These are phyloP conservation scores for Oreochromis aureus DNA, from an alignment of 2,113 vertebrate species.

Conservation along the genomic window DNA sequence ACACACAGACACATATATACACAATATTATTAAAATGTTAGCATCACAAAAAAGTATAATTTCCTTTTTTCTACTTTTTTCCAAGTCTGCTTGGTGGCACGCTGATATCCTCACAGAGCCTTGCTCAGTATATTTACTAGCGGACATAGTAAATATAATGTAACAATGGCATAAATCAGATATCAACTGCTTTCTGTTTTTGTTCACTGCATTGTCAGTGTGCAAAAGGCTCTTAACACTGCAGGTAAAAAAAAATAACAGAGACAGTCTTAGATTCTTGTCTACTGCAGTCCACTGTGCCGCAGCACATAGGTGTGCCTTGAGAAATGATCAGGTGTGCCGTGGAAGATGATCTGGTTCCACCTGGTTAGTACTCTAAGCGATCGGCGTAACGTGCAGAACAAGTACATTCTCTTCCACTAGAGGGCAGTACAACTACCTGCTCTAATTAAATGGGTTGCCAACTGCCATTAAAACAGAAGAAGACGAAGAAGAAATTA, in stretches of 20 bases:
- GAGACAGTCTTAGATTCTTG: neutral
- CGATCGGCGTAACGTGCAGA: neutral
- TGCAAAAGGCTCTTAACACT: neutral
- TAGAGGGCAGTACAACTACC: neutral
- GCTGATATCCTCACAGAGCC: neutral
- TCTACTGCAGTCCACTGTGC: neutral
- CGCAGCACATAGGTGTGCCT: neutral
- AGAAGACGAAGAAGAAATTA: neutral
- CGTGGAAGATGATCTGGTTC: neutral
- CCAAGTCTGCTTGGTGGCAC: neutral
- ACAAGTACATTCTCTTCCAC: neutral
- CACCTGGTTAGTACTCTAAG: neutral
- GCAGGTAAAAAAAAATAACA: neutral
- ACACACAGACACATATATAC: slow-evolving; percentile 5
- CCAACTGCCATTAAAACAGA: neutral
- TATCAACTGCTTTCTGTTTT: neutral
- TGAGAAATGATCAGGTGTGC: neutral
- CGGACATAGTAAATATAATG: neutral
- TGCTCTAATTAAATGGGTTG: neutral
- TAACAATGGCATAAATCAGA: neutral
- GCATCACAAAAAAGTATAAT: neutral
- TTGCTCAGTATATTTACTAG: neutral
- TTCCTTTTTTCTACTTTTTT: neutral
- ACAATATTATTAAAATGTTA: neutral
- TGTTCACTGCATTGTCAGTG: neutral